A percentile compares a stretch with the other conserved stretches of the same genome.
These are phyloP conservation scores for Hyaena hyaena DNA, from an alignment of 2,113 vertebrate genomes.

Conservation along the genomic window DNA sequence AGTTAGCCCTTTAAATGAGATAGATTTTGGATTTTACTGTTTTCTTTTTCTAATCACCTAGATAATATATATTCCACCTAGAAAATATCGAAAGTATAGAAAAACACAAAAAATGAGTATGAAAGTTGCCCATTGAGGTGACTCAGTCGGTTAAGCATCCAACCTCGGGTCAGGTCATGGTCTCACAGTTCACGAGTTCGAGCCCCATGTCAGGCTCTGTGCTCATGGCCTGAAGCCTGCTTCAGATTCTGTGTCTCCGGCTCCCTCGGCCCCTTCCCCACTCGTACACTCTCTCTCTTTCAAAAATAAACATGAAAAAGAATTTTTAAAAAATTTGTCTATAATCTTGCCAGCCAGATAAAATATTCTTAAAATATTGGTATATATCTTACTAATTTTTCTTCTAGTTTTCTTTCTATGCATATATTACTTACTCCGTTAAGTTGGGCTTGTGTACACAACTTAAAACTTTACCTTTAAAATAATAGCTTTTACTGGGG, in stretches of 20 bases:
- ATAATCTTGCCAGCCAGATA: not conserved
- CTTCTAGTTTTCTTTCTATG: not conserved
- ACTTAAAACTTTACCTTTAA: not conserved
- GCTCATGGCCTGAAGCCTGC: no score
- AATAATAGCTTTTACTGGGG: not conserved
- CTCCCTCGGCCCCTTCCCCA: no score
- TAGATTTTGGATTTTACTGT: not conserved
- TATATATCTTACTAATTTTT: not conserved
- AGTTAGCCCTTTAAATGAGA: not conserved
- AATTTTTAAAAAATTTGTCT: not conserved
- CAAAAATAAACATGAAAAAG: no score
- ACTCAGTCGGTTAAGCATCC: no score
- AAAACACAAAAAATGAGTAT: conserved; percentile 4
- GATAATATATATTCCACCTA: not conserved
- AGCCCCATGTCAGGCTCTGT: no score
- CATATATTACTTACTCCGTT: not conserved
- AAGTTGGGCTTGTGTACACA: not conserved
- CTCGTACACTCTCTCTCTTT: no score
- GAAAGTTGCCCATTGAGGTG: not conserved
- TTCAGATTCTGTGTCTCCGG: no score
- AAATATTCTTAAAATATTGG: not conserved
- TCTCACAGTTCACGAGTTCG: no score
- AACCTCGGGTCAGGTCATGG: no score
- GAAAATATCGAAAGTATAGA: not conserved
- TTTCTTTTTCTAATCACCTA: not conserved